Base-by-base conservation (phyloP, 2,888 invertebrate genomes). In the Trachelus troglodyta region DNA sequence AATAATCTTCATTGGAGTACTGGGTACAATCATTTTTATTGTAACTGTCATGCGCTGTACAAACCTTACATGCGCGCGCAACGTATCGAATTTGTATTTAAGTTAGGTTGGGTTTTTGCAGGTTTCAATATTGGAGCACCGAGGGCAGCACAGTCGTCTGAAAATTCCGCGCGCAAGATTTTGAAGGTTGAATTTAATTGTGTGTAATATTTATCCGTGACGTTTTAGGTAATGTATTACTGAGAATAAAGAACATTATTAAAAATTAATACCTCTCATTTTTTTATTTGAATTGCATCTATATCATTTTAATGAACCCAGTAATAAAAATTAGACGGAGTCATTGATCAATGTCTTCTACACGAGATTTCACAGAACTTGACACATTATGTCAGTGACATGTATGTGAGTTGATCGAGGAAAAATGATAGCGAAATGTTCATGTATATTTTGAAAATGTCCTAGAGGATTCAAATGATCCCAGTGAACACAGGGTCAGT, bases 401-500 rank as follows among this genome's bases (percentile, higher is more conserved):
- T 56, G 9, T 56, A 56, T 23, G 56, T 56, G 23, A 56, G 56
- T 56, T 56, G 9, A 23, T 56, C 2, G 23, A 56, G 23, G 23
- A 56, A 56, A 56, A 56, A 56, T 56, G 9, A 56, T 56, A 56
- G 9, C 23, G 23, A 56, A 56, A 56, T 56, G 56, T 56, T 9
- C 23, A 15, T 15, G 23, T 56, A 71, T 23, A 71, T 71, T 31
- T 31, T 34, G 71, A 12, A 34, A 71, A 71, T 71, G 71, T 31
- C 34, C 34, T 71, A 31, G 33, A 23, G 71, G 33, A 71, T 71
- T 34, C 71, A 34, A 71, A 71, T 9, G 30, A 33, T 71, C 71
- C 71, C 34, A 6, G 71, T 33, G n/a, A 74, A 75, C 33, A 23
- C 9, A 74, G 56, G 77, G 81, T 87, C 79, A 88, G 81, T 86